Conservation (phyloP, 2,888 invertebrate genomes). For the Acanthopleura granulata region DNA sequence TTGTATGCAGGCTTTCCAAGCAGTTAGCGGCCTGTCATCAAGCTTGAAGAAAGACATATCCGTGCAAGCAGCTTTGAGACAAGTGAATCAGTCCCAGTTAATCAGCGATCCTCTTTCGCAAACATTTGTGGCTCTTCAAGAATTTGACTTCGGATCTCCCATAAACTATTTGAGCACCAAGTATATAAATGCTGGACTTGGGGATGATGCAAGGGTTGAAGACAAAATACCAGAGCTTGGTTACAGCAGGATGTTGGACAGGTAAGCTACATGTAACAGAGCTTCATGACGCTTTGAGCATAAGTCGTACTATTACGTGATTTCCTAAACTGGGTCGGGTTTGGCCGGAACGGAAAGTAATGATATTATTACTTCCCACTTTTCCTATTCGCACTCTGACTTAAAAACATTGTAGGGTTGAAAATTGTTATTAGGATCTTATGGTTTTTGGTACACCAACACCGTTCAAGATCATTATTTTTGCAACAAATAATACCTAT, state of each 20-base stretch:
- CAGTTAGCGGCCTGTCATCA: not conserved
- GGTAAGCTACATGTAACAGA: not conserved
- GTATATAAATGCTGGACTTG: not conserved
- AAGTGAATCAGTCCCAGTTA: not conserved
- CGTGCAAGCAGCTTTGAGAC: not conserved
- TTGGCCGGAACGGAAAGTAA: no score
- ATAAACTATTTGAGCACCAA: not conserved
- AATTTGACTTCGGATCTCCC: not conserved
- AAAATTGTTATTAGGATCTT: no score
- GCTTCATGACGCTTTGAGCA: no score
- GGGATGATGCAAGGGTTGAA: not conserved
- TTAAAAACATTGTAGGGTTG: no score
- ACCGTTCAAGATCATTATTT: no score
- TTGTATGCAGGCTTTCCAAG: not conserved
- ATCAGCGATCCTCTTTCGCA: slow-evolving; percentile 4
- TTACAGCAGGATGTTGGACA: not conserved
- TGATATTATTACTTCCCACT: no score
- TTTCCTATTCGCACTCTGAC: no score
- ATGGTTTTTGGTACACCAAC: no score
- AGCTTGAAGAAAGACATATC: not conserved
- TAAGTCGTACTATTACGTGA: no score
- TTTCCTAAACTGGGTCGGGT: no score
- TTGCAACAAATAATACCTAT: no score
- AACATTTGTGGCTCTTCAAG: not conserved
- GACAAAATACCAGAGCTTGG: not conserved